Evolutionary conservation across 2,113 vertebrate species (phyloP), one percentile per base, ranked within the genome.

Genomic region (Eidolon helvum): DNA sequence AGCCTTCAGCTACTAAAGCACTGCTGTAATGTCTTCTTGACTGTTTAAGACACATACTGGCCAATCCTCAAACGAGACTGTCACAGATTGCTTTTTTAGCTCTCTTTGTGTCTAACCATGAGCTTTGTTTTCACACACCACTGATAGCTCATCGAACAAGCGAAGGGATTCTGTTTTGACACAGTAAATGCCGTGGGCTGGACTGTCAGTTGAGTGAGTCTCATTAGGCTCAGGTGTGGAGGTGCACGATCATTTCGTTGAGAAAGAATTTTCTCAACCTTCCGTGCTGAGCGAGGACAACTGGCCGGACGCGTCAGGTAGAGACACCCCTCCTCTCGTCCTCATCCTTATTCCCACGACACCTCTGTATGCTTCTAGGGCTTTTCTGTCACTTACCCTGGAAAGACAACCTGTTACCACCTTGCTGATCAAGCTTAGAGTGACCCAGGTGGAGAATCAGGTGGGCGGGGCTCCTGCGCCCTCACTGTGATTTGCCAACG

Each of bases 301-400:
- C 1, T 3, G 69, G 68, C 1, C 7, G 48, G 66, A 10, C 8
- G 4, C 0, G 0, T 12, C n/a, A 12, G 14, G 11, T 8, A 4
- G 5, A 22, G 40, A 22, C n/a, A 35, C 30, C 4, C 6, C 21
- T 82, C 75, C 19, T 72, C 16, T 7, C 3, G 2, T 38, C 1
- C 15, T 22, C 55, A 2, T 15, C 21, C 16, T 16, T 12, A 22
- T 63, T 65, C 38, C 30, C 18, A 33, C 30, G 22, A 16, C 4
- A 0, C n/a, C 33, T 6, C 16, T 9, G 16, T 48, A 3, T 9
- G 14, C 12, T 10, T 11, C 22, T 15, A 50, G 26, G 33, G 4
- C 43, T 33, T n/a, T 10, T 30, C 59, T 74, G 24, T 15, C 15
- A 14, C 4, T 7, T 48, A n/a, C 5, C 43, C 22, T 7, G 38